phyloP scores from a whole-genome alignment of 1,140 invertebrate genomes.

The Zaprionus gabonicus region DNA sequence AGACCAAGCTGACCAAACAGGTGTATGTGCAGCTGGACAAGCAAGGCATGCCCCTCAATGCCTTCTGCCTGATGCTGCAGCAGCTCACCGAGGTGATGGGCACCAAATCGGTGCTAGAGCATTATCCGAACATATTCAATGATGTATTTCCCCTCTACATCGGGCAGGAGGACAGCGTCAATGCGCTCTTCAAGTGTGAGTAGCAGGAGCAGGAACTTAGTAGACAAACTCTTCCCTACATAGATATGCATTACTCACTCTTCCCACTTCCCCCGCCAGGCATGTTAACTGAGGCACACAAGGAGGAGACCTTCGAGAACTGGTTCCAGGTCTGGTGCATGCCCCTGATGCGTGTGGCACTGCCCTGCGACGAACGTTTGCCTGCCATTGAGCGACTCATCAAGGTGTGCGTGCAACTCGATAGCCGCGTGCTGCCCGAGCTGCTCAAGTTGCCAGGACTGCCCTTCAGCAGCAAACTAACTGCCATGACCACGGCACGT shows the following conservation, averaged over 20 bases:
- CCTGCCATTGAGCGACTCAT: conserved; percentile 58
- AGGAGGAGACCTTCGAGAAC: conserved; percentile 12
- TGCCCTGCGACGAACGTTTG: conserved; percentile 29
- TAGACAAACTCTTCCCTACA: background rate
- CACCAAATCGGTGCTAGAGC: conserved; percentile 41
- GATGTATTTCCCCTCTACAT: conserved; percentile 57
- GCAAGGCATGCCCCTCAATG: conserved; percentile 27
- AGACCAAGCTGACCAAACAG: conserved; percentile 13
- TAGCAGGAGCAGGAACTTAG: background rate
- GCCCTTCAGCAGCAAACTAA: conserved; percentile 63
- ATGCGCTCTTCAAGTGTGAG: conserved; percentile 69
- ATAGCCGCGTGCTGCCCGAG: conserved; percentile 38
- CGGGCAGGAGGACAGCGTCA: conserved; percentile 68
- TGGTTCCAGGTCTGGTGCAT: conserved; percentile 65
- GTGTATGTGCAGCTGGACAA: conserved; percentile 47
- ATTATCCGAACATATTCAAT: conserved; percentile 60
- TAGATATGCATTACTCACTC: no score
- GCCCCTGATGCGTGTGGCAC: conserved; percentile 34
- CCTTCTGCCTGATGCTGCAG: conserved; percentile 61
- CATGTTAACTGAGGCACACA: conserved; percentile 51
- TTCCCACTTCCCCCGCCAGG: conserved; percentile 8
- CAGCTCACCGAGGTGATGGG: conserved; percentile 56
- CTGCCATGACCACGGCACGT: conserved; percentile 60
- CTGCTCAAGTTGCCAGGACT: conserved; percentile 24
- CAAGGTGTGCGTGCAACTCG: conserved; percentile 58